A percentile compares a stretch with the other conserved stretches of the same genome.
phyloP scores from a whole-genome alignment of 2,888 invertebrate genomes.

The Biston betularia region DNA sequence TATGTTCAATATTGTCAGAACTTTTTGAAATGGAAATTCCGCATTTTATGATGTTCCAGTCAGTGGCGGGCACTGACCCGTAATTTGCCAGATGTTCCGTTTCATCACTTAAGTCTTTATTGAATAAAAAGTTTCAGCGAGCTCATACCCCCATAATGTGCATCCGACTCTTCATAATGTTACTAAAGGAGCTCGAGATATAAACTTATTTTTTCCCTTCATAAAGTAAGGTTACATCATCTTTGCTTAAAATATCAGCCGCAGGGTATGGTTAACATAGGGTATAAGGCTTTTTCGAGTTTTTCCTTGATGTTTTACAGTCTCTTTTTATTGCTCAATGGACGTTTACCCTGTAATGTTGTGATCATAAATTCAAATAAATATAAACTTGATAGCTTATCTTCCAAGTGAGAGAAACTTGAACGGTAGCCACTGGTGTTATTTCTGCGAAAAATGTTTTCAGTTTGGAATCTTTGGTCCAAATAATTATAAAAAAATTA shows the following conservation, averaged over 20 bases:
- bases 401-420: not conserved
- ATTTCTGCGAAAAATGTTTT: not conserved
- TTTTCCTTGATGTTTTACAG: slow-evolving; percentile 37
- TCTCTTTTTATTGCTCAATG: slow-evolving; percentile 35
- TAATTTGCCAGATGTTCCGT: slow-evolving; percentile 64
- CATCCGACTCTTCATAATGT: slow-evolving; percentile 50
- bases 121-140: slow-evolving; percentile 61
- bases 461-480: not conserved
- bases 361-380: slow-evolving; percentile 30
- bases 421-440: slow-evolving; percentile 4
- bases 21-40: slow-evolving; percentile 55
- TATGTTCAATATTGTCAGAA: slow-evolving; percentile 46
- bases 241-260: slow-evolving; percentile 36
- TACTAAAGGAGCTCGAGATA: slow-evolving; percentile 39
- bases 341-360: slow-evolving; percentile 27
- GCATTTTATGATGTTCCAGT: slow-evolving; percentile 57
- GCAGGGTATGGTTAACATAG: slow-evolving; percentile 34
- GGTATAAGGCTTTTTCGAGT: slow-evolving; percentile 30
- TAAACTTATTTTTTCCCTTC: slow-evolving; percentile 39
- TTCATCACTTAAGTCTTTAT: slow-evolving; percentile 64
- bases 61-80: slow-evolving; percentile 56
- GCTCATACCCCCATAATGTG: slow-evolving; percentile 60
- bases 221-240: slow-evolving; percentile 39
- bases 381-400: slow-evolving; percentile 25
- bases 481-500: too few relatives aligned